Conservation (phyloP, 2,113 vertebrate species). For the Euleptes europaea region DNA sequence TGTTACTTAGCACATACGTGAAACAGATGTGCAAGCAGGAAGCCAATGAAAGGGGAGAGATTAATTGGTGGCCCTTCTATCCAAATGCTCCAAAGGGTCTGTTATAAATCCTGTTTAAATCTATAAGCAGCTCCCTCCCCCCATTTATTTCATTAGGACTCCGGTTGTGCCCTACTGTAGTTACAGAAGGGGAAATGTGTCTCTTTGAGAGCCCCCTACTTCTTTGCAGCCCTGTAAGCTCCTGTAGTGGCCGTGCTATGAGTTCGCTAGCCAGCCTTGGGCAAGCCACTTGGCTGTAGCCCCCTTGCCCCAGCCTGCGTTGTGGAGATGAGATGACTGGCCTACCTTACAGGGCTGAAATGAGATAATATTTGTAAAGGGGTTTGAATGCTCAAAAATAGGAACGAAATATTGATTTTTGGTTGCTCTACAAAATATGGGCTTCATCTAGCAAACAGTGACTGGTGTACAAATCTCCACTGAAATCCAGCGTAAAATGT, state of each 20-base stretch:
- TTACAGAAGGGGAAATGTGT: neutral
- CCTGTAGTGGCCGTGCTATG: neutral
- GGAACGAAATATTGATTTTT: neutral
- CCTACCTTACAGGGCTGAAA: too few species aligned
- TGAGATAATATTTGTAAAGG: too few species aligned
- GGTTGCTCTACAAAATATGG: slow-evolving; percentile 33
- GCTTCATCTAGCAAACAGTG: neutral
- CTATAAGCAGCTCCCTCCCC: neutral
- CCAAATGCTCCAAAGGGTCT: neutral
- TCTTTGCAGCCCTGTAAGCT: neutral
- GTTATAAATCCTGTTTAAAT: neutral
- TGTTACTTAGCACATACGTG: neutral
- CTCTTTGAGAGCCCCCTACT: neutral
- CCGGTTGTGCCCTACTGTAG: fast-evolving
- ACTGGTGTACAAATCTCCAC: neutral
- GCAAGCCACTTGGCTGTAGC: too few species aligned
- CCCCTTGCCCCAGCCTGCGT: too few species aligned
- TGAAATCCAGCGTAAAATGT: neutral
- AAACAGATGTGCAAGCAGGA: slow-evolving; percentile 11
- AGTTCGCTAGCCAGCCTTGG: too few species aligned
- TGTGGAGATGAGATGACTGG: too few species aligned
- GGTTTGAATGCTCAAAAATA: too few species aligned
- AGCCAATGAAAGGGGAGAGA: neutral
- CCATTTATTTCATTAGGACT: neutral
- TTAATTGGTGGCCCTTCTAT: neutral